Evolutionary conservation across 2,888 invertebrate genomes (phyloP).

Genomic region (Drosophila neotestacea): DNA sequence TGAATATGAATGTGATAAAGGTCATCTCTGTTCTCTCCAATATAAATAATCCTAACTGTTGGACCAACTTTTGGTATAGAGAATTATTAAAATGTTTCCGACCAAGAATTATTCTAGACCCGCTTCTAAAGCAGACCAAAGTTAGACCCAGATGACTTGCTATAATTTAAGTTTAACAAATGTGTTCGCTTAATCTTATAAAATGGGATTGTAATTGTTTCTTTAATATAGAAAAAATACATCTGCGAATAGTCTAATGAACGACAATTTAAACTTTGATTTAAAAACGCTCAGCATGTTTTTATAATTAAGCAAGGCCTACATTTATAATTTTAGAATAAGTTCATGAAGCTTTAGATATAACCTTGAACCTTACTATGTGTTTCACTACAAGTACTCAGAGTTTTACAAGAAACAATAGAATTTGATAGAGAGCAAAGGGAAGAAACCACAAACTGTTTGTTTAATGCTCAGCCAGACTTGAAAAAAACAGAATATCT

Average conservation of each 20-base stretch:
- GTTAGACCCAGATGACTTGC: conserved; percentile 5
- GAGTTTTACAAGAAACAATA: too few species aligned
- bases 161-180: background rate
- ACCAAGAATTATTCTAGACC: background rate
- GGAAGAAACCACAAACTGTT: too few species aligned
- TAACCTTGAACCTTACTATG: too few species aligned
- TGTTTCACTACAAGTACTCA: too few species aligned
- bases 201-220: conserved; percentile 4
- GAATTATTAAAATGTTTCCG: background rate
- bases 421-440: too few species aligned
- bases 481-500: conserved; percentile 4
- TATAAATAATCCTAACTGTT: background rate
- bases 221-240: background rate
- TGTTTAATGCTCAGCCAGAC: too few species aligned
- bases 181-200: background rate
- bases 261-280: too few species aligned
- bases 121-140: background rate
- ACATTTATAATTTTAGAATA: too few species aligned
- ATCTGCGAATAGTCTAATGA: too few species aligned
- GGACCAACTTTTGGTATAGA: background rate
- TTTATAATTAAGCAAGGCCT: too few species aligned
- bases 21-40: conserved; percentile 1
- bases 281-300: too few species aligned
- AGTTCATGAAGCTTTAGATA: too few species aligned
- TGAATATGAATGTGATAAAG: conserved; percentile 3